phyloP scores from a whole-genome alignment of 2,113 vertebrate genomes.

The Ciconia maguari region DNA sequence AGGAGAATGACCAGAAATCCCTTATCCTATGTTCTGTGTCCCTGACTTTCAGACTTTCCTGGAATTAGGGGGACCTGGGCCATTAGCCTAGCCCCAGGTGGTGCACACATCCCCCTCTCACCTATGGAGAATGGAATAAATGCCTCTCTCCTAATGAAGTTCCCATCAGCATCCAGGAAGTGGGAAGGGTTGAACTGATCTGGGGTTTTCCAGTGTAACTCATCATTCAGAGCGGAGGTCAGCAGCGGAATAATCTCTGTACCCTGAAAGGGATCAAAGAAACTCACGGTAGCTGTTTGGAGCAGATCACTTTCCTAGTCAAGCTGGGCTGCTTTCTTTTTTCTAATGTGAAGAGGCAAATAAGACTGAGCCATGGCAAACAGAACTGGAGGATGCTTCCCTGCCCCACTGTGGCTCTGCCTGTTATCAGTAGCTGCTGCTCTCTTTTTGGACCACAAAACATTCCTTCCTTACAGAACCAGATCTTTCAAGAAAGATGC shows the following conservation, averaged over 20 bases:
- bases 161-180: conserved; percentile 73
- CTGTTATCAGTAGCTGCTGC: not conserved
- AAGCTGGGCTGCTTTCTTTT: not conserved
- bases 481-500: not conserved
- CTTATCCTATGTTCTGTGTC: not conserved
- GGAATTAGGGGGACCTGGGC: not conserved
- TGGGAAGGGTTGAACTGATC: conserved; percentile 71
- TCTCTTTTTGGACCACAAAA: not conserved
- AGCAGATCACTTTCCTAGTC: not conserved
- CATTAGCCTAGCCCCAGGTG: not conserved
- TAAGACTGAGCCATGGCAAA: not conserved
- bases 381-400: not conserved
- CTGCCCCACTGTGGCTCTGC: not conserved
- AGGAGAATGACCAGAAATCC: not conserved
- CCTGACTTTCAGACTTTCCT: not conserved
- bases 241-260: conserved; percentile 73
- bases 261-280: conserved; percentile 61
- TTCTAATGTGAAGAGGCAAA: not conserved
- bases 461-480: not conserved
- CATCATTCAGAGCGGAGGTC: conserved; percentile 67
- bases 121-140: conserved; percentile 79
- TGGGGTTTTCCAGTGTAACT: conserved; percentile 74
- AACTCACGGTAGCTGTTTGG: not conserved
- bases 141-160: conserved; percentile 71
- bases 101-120: not conserved